Evolutionary conservation across 2,797 vertebrate species (phyloP).

Genomic region (Protonibea diacanthus): DNA sequence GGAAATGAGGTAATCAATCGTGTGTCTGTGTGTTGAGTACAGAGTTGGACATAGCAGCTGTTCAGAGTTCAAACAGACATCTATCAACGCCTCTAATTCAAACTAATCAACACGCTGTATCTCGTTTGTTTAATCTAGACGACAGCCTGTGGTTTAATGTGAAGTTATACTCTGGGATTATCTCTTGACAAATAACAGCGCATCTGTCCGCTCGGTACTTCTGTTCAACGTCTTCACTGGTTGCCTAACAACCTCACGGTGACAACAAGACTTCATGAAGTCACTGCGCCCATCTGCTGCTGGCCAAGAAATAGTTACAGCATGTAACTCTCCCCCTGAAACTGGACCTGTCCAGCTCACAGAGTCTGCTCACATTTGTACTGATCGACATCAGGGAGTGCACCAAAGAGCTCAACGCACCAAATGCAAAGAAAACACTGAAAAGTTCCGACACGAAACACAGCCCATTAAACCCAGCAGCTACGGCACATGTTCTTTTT

Average conservation of each 20-base stretch:
- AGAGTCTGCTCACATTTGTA: neutral
- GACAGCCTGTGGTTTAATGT: neutral
- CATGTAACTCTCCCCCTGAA: conserved; percentile 1
- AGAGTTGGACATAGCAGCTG: neutral
- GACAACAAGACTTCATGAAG: conserved; percentile 3
- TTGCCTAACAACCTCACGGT: conserved; percentile 13
- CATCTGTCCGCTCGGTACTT: neutral
- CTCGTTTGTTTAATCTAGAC: neutral
- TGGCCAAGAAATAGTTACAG: conserved; percentile 12
- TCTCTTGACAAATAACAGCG: neutral
- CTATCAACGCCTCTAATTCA: neutral
- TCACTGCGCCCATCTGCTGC: conserved; percentile 23
- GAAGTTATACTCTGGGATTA: neutral
- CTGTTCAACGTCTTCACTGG: neutral
- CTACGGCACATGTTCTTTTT: neutral
- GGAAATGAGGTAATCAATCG: neutral
- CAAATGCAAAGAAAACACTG: neutral
- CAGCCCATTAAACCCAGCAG: neutral
- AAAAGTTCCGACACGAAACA: neutral
- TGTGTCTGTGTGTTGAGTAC: neutral
- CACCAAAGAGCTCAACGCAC: neutral
- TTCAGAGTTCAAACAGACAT: neutral
- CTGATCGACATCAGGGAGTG: neutral
- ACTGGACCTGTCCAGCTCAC: neutral
- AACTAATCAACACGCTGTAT: neutral